Evolutionary conservation across 2,888 invertebrate species (phyloP).

Genomic region (Ormia ochracea): DNA sequence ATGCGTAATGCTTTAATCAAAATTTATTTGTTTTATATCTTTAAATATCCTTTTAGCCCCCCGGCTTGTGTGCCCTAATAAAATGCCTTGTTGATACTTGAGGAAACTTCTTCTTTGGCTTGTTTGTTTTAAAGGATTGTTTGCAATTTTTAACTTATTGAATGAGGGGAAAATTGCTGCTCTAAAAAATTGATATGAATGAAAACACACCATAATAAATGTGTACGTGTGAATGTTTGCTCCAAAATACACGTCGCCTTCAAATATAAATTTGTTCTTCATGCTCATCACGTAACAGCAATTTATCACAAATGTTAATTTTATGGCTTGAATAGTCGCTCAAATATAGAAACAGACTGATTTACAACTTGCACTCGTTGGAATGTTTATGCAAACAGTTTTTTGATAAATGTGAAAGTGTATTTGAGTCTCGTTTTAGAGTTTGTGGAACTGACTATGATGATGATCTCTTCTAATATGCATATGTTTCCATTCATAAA

Average conservation of each 20-base stretch:
- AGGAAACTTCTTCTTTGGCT: not conserved
- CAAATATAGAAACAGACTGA: conserved; percentile 20
- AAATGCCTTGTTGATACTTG: not conserved
- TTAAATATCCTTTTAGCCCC: not conserved
- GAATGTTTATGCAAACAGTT: not conserved
- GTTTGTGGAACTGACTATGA: not conserved
- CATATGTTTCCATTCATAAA: conserved; percentile 33
- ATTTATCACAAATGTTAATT: conserved; percentile 76
- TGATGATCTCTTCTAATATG: conserved; percentile 5
- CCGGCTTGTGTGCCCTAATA: not conserved
- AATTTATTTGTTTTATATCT: conserved; percentile 1
- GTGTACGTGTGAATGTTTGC: not conserved
- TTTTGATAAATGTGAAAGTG: not conserved
- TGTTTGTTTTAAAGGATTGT: not conserved
- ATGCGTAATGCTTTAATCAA: conserved; percentile 8
- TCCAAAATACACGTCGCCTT: not conserved
- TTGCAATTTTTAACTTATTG: not conserved
- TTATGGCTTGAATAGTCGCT: conserved; percentile 67
- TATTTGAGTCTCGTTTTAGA: not conserved
- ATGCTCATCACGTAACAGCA: conserved; percentile 73
- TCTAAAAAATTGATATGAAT: not conserved
- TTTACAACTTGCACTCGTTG: conserved; percentile 9
- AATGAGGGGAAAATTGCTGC: not conserved
- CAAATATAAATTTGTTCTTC: conserved; percentile 60
- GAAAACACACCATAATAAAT: not conserved